Base-by-base conservation (phyloP, 64 coral and sea anemone genomes). In the Pocillopora verrucosa region DNA sequence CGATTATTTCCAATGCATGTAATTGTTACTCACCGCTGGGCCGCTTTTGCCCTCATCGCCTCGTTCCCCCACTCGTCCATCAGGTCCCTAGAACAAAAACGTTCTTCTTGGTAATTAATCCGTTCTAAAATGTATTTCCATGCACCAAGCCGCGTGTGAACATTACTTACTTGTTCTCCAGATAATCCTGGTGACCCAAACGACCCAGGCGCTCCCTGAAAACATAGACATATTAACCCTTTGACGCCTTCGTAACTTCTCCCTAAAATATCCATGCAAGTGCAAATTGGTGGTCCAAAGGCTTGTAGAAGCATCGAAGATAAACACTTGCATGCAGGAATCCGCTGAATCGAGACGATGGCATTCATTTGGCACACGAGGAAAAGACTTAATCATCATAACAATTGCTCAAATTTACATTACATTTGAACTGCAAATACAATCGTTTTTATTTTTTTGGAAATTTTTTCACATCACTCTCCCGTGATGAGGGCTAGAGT, bases 31-130 rank as follows among this genome's bases (percentile, higher is more conserved):
- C 34, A 83, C 80, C 13, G 80, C 34, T 51, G 80, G 80, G 2
- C 80, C 80, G 34, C 61, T 34, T 67, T 67, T 83, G 5, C 80
- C 80, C 9, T 83, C 80, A 10, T 67, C 80, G 17, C 80, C 80
- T 63, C 19, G 60, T 9, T 83, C 34, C 13, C 80, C 80, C n/a
- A 67, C 67, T 10, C 11, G 17, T 22, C 80, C 80, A 41, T 65
- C 59, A 9, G 25, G 24, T 1, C 79, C 79, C 79, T 81, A 16
- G 16, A 81, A 58, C 4, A 62, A 81, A 59, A 9, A 34, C 25
- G 11, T 6, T 26, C 16, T 12, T 10, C 3, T 58, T 2, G 11
- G 9, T 16, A 58, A 10, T 79, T 25, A 70, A 1, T 0, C 25
- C 4, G 11, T 24, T 70, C 25, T 70, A 0, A 70, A 11, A 25